Evolutionary conservation across 2,113 vertebrate genomes (phyloP).

Genomic region (Apteryx owenii): DNA sequence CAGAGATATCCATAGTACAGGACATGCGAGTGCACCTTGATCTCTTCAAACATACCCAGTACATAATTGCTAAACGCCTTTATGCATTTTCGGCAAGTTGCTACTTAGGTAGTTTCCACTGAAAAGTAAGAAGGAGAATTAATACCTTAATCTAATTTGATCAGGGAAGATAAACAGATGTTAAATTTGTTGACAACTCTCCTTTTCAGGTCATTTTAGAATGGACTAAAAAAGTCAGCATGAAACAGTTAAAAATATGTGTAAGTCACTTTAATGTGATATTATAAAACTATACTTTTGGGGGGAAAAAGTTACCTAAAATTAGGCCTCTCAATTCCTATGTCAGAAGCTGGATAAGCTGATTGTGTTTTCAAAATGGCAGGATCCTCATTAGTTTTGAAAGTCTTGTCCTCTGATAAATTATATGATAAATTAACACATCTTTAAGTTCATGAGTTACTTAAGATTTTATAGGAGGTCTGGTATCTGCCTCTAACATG

Average conservation of each 20-base stretch:
- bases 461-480: constrained; percentile 28
- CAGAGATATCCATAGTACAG: constrained; percentile 75
- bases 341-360: neutral
- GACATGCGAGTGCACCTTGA: constrained; percentile 78
- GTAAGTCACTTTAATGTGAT: neutral
- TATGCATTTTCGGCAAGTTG: constrained; percentile 72
- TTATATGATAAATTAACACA: constrained; percentile 25
- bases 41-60: constrained; percentile 75
- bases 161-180: constrained; percentile 51
- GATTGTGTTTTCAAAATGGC: neutral
- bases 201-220: constrained; percentile 38
- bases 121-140: constrained; percentile 65
- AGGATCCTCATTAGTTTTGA: neutral
- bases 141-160: constrained; percentile 63
- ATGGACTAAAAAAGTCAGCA: neutral
- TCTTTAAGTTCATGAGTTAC: constrained; percentile 11
- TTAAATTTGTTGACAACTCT: constrained; percentile 52
- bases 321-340: neutral
- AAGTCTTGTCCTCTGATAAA: neutral
- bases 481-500: constrained; percentile 21
- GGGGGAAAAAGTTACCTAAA: neutral
- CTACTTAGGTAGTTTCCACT: constrained; percentile 72
- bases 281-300: neutral
- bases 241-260: neutral
- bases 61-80: constrained; percentile 75